A percentile compares a stretch with the other conserved stretches of the same genome.
These are phyloP conservation scores for Lottia gigantea DNA, from an alignment of 2,888 invertebrate species.

Conservation along the genomic window DNA sequence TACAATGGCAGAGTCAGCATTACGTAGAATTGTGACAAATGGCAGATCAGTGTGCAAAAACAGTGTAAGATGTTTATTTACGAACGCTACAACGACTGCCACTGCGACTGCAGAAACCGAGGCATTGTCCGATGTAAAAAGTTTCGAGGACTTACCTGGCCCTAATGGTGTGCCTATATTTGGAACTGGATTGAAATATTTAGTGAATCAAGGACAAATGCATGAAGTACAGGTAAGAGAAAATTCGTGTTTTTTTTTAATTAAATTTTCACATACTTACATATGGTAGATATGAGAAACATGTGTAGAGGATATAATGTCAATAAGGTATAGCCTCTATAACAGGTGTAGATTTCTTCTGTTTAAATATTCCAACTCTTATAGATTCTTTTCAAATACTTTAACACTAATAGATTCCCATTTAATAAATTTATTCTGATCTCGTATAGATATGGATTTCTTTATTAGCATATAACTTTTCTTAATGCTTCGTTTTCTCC, in stretches of 20 bases:
- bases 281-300: slow-evolving; percentile 8
- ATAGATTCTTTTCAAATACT: too few relatives aligned
- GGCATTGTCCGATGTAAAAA: slow-evolving; percentile 18
- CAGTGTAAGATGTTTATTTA: slow-evolving; percentile 17
- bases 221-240: slow-evolving; percentile 61
- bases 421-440: too few relatives aligned
- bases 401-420: too few relatives aligned
- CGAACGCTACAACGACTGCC: slow-evolving; percentile 23
- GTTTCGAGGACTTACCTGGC: slow-evolving; percentile 58
- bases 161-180: slow-evolving; percentile 60
- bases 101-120: slow-evolving; percentile 23
- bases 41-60: slow-evolving; percentile 27
- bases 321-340: slow-evolving; percentile 10
- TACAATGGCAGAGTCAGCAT: slow-evolving; percentile 29
- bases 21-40: slow-evolving; percentile 36
- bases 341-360: slow-evolving; percentile 12
- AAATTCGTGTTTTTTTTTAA: slow-evolving; percentile 2
- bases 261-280: neutral
- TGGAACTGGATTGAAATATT: slow-evolving; percentile 62
- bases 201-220: slow-evolving; percentile 61
- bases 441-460: too few relatives aligned
- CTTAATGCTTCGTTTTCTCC: too few relatives aligned
- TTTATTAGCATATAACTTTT: too few relatives aligned
- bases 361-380: too few relatives aligned
- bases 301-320: slow-evolving; percentile 10